These are phyloP conservation scores for Anagrus nilaparvatae DNA, from an alignment of 1,140 invertebrate genomes.

Conservation along the genomic window DNA sequence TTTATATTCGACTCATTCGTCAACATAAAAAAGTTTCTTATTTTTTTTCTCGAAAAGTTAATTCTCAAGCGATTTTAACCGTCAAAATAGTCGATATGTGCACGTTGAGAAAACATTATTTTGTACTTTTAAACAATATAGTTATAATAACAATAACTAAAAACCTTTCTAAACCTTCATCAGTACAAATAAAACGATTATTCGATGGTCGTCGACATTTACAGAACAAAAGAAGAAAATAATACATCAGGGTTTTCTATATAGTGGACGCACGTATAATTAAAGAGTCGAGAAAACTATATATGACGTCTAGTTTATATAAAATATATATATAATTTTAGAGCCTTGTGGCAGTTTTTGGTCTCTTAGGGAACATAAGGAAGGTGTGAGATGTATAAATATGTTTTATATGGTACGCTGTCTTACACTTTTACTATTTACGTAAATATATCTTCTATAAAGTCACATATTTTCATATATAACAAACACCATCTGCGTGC, in stretches of 20 bases:
- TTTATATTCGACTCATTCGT: no score
- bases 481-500: conserved; percentile 46
- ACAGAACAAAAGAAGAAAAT: background rate
- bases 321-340: no score
- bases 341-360: conserved; percentile 38
- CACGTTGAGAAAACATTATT: no score
- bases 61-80: no score
- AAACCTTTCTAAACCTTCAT: background rate
- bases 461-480: conserved; percentile 47
- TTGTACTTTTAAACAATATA: no score
- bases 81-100: no score
- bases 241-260: background rate
- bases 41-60: no score
- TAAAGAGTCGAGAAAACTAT: no score
- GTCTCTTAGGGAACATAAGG: conserved; percentile 25
- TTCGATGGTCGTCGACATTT: background rate
- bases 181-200: background rate
- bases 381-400: conserved; percentile 30
- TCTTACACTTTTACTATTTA: conserved; percentile 42
- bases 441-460: no score
- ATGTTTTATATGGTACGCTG: conserved; percentile 41
- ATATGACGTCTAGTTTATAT: no score
- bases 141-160: no score
- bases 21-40: no score
- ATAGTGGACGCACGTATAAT: conserved; percentile 25